A percentile compares a stretch with the other conserved stretches of the same genome.
Evolutionary conservation across 2,113 vertebrate genomes (phyloP).

Genomic region (Arizona elegans): DNA sequence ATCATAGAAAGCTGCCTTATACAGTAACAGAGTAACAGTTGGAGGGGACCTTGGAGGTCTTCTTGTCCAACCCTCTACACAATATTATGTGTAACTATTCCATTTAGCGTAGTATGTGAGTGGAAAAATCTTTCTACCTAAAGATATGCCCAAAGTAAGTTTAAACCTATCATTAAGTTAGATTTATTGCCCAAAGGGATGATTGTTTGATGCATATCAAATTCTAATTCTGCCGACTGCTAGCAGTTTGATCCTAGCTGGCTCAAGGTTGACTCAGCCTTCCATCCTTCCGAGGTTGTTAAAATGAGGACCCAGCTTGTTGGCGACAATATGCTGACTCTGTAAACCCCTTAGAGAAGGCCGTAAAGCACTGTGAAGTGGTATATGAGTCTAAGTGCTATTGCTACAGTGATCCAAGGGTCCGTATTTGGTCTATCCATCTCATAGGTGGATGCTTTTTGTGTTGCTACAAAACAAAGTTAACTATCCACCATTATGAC

Average conservation of each 20-base stretch:
- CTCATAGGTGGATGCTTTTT: neutral
- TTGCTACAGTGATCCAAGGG: neutral
- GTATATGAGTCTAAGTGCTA: neutral
- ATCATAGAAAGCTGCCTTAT: neutral
- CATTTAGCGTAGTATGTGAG: neutral
- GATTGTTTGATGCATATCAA: neutral
- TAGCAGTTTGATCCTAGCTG: neutral
- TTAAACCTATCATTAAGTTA: neutral
- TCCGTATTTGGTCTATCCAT: neutral
- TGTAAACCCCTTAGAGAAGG: neutral
- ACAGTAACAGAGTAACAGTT: neutral
- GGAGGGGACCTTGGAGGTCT: neutral
- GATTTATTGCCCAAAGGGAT: neutral
- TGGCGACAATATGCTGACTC: neutral
- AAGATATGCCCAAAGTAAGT: neutral
- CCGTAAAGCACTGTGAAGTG: neutral
- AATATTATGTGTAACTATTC: neutral
- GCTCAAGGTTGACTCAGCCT: neutral
- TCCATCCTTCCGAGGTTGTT: neutral
- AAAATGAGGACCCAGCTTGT: neutral
- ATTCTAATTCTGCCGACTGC: neutral
- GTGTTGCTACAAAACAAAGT: neutral
- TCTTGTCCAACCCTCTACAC: neutral
- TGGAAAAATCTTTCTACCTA: neutral
- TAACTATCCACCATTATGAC: neutral